Percentiles rank a stretch among this genome's conserved stretches.
Evolutionary conservation across 2,797 vertebrate species (phyloP).

Genomic region (Petrocephalus sullivani): DNA sequence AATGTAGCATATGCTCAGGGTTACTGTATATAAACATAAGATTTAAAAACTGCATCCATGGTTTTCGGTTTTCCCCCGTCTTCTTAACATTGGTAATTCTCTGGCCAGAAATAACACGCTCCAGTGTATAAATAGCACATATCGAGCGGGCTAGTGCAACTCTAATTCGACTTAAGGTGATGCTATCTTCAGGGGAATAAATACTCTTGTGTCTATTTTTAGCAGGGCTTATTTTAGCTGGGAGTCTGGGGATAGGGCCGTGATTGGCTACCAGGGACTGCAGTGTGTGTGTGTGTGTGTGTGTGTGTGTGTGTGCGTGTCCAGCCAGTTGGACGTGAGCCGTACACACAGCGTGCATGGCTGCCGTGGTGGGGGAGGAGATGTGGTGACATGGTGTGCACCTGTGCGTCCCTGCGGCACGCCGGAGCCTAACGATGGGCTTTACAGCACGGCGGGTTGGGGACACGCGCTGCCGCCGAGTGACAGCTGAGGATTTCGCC

Average conservation of each 20-base stretch:
- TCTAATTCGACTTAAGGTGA: constrained; percentile 46
- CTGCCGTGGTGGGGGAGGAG: neutral
- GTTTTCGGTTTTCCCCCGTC: constrained; percentile 16
- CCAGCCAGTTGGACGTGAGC: constrained; percentile 6
- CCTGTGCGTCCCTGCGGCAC: neutral
- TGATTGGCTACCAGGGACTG: constrained; percentile 15
- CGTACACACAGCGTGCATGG: constrained; percentile 12
- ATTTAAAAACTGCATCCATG: constrained; percentile 13
- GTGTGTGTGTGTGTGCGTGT: constrained; percentile 8
- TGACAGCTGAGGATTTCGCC: neutral
- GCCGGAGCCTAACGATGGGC: neutral
- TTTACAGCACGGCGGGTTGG: neutral
- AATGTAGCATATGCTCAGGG: neutral
- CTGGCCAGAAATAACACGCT: constrained; percentile 21
- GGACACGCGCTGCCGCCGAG: neutral
- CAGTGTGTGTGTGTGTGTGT: constrained; percentile 20
- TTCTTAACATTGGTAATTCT: constrained; percentile 24
- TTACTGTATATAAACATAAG: constrained; percentile 20
- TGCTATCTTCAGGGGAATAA: constrained; percentile 37
- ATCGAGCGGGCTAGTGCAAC: constrained; percentile 24
- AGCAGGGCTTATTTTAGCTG: constrained; percentile 36
- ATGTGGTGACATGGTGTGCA: no score
- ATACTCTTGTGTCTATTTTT: constrained; percentile 43
- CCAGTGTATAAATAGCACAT: constrained; percentile 37
- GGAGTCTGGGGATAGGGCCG: constrained; percentile 17